These are phyloP conservation scores for Oryctolagus cuniculus DNA, from an alignment of 2,113 vertebrate species.

Conservation along the genomic window mOryCun1.1 NC_091436.1:56237501-56238000, in stretches of 20 bases:
- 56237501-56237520: no score
- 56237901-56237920: background rate
- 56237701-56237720: background rate
- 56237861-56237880: conserved; percentile 64
- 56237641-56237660: background rate
- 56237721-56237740: background rate
- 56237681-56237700: background rate
- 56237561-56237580: no score
- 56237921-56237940: background rate
- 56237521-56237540: no score
- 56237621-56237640: background rate
- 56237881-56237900: conserved; percentile 64
- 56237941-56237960: conserved; percentile 55
- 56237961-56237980: conserved; percentile 20
- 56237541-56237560: no score
- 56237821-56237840: conserved; percentile 76
- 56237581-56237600: no score
- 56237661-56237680: background rate
- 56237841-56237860: conserved; percentile 72
- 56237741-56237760: background rate
- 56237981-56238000: background rate
- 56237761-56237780: background rate
- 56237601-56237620: no score
- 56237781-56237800: background rate
- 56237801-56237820: conserved; percentile 10